A percentile compares a stretch with the other conserved stretches of the same genome.
phyloP scores from a whole-genome alignment of 2,888 invertebrate species.

The Endotricha flammealis region DNA sequence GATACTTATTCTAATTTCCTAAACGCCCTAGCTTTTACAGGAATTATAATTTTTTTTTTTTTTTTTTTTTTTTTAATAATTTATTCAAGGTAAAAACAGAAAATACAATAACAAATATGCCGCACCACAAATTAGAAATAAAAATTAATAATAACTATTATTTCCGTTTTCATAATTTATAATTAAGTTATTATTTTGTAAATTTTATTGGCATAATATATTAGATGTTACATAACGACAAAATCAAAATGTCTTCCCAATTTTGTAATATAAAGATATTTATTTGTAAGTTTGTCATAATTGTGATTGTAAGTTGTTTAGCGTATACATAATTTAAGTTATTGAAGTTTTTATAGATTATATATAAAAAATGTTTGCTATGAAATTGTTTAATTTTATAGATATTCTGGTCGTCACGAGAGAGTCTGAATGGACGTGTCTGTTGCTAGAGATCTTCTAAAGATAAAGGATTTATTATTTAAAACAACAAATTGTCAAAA shows the following conservation, averaged over 20 bases:
- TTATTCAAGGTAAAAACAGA: too few species aligned
- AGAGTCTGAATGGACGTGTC: slow-evolving; percentile 3
- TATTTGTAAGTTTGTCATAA: slow-evolving; percentile 34
- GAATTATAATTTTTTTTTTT: slow-evolving; percentile 23
- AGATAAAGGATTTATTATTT: too few species aligned
- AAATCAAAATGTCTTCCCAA: slow-evolving; percentile 62
- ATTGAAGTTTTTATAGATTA: slow-evolving; percentile 22
- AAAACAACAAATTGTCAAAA: slow-evolving; percentile 7
- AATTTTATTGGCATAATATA: slow-evolving; percentile 38
- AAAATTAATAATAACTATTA: too few species aligned
- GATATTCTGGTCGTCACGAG: slow-evolving; percentile 5
- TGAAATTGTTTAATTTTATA: slow-evolving; percentile 1
- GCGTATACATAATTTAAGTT: slow-evolving; percentile 20
- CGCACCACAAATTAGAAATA: too few species aligned
- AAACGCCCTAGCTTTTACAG: slow-evolving; percentile 37
- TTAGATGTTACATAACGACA: slow-evolving; percentile 38
- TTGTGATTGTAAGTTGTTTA: slow-evolving; percentile 22
- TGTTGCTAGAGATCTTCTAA: background rate
- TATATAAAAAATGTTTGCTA: slow-evolving; percentile 1
- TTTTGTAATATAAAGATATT: slow-evolving; percentile 34
- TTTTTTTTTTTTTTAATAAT: too few species aligned
- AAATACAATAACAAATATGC: too few species aligned
- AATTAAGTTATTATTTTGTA: slow-evolving; percentile 23
- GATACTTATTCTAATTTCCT: slow-evolving; percentile 1
- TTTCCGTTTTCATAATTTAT: slow-evolving; percentile 15